Base-by-base conservation (phyloP, 1,140 invertebrate species). In the Nymphalis io region DNA sequence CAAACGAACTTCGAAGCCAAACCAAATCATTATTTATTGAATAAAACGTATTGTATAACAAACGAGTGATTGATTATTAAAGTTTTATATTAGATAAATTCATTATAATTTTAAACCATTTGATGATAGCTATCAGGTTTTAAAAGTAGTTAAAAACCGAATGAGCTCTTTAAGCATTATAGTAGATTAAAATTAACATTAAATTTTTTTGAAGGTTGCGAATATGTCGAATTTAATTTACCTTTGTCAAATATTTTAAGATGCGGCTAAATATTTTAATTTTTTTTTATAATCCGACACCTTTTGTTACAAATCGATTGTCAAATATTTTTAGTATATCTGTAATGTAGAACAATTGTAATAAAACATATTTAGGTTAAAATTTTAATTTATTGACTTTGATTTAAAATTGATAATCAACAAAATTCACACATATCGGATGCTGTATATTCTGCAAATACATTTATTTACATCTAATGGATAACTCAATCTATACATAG, bases 341-440 rank as follows among this genome's bases (percentile, higher is more conserved):
- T 39, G 11, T 39, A 39, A 39, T 39, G 3, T 42, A 42, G 12
- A 42, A 42, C 13, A 1, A n/a, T 42, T 42, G 13, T 23, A 44
- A 62, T 18, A 59, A 59, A 53, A 64, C 38, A 21, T 0, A 1
- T 70, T 39, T 33, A 60, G 68, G 64, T 64, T 48, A 64, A 64
- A 64, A 70, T 60, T 55, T 60, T 16, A 46, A 59, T 69, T 70
- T 66, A 72, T 72, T 72, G 63, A 53, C 51, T 72, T 72, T 46
- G 63, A 72, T 67, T 67, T 51, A 60, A 72, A 72, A 67, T 48
- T 62, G 16, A 57, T 57, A 61, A 57, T 67, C 21, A 72, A 59
- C 23, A 61, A 55, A 72, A 57, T 60, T 61, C 48, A 60, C 61
- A 64, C 21, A 62, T 59, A 21, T n/a, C 27, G 16, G 38, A 39